Base-by-base conservation (phyloP, 2,797 vertebrate species). In the Peromyscus aztecus region DNA sequence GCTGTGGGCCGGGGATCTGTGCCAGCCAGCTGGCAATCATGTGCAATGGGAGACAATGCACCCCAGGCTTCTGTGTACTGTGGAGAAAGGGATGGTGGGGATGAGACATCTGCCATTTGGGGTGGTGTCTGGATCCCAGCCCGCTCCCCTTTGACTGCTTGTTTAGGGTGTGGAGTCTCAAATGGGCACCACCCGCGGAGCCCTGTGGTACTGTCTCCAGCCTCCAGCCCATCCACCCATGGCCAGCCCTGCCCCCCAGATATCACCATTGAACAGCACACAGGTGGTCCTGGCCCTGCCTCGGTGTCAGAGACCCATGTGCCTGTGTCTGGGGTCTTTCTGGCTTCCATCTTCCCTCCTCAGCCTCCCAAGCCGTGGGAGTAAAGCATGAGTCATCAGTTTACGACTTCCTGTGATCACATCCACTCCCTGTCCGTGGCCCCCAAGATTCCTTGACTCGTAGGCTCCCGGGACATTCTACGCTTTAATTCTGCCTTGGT, bases 181-280 rank as follows among this genome's bases (percentile, higher is more conserved):
- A 31, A 34, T 76, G 37, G 10, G 59, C 40, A 31, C 3, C 6
- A n/a, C 4, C 0, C 10, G 6, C 4, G 1, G 31, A 40, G 10
- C 52, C 37, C 82, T 69, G 1, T 9, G 21, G 8, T 16, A 4
- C 63, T 24, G 0, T 52, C 24, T 2, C 46, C 10, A 13, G 87
- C 19, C 83, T 37, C 57, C 61, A 6, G 4, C 27, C 31, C 31
- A 16, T 1, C 2, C 0, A 13, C 40, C 11, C 1, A 0, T 2
- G 65, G 46, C 57, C 46, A 23, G 37, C 61, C 71, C 73, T 29
- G 2, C 31, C 46, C 29, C 46, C 77, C 34, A 55, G 23, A 55
- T 55, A 80, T 23, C 34, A 80, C 55, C 57, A 82, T 0, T 23
- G 8, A 40, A 63, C 37, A 40, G 24, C 37, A 17, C 81, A 61